Base-by-base conservation (phyloP, 2,888 invertebrate species). In the Archaeoteleia sp. region DNA sequence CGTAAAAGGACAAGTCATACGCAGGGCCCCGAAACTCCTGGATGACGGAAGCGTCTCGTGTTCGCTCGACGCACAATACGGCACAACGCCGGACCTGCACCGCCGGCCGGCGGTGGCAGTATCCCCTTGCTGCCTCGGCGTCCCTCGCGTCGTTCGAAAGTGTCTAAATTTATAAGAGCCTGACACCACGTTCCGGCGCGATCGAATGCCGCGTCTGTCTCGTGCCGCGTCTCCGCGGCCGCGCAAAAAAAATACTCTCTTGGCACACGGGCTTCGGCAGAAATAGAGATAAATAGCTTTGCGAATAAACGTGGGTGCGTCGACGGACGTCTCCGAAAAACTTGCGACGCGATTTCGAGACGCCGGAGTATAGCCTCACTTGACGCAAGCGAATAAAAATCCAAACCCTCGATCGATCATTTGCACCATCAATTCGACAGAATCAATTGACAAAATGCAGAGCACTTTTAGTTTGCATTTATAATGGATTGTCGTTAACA, bases 161-260 rank as follows among this genome's bases (percentile, higher is more conserved):
- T 73, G 74, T 80, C 79, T 79, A 81, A 77, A 80, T 80, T 81
- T 80, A 79, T 79, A 77, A 78, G 78, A 75, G 70, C 67, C 72
- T 68, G 74, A 55, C 74, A 46, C 57, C 42, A 34, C 42, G 57
- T 65, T 67, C 70, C 68, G 57, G 61, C 70, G 57, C 70, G 68
- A 61, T 62, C 67, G 68, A 68, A 63, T 70, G 62, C 62, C 62
- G 39, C 46, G 39, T 55, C 67, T 61, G 66, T 65, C 45, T 62
- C 67, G 57, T 46, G 57, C 57, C 57, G 46, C 46, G 46, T 46
- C 57, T 57, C 29, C 46, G 57, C 46, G 35, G 61, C 32, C 53
- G 63, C 42, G 60, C 67, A 72, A 76, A 80, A 45, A 80, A 80
- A 80, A 80, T 78, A 77, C 66, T 69, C 74, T 75, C 77, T 80